Conservation (phyloP, 2,797 vertebrate species). For the Pseudotriccus pelzelni region DNA sequence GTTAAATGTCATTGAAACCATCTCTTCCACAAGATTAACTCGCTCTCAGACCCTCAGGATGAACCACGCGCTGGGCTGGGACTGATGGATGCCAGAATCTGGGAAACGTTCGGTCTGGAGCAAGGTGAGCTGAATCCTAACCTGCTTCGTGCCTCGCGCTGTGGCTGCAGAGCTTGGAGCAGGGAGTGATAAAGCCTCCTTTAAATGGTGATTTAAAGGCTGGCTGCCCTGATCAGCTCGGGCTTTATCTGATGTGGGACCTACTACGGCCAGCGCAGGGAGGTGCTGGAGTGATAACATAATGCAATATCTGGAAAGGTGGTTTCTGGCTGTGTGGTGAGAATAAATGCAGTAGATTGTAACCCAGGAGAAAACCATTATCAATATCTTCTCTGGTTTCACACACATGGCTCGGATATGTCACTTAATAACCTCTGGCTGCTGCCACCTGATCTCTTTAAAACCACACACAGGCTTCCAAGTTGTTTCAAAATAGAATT, state of each 20-base stretch:
- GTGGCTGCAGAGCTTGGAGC: background rate
- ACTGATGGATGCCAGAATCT: background rate
- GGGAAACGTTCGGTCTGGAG: background rate
- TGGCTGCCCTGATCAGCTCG: background rate
- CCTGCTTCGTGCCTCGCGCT: background rate
- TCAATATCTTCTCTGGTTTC: background rate
- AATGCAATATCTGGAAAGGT: background rate
- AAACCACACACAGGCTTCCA: background rate
- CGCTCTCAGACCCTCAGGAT: accelerated
- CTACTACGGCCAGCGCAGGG: background rate
- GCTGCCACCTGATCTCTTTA: background rate
- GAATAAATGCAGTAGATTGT: background rate
- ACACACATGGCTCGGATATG: background rate
- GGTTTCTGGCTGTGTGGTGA: background rate
- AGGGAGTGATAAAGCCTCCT: background rate
- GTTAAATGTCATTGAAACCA: background rate
- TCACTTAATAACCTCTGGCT: background rate
- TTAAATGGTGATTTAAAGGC: background rate
- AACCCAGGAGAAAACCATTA: background rate
- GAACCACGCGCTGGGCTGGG: background rate
- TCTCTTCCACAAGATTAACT: background rate
- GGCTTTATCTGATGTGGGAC: background rate
- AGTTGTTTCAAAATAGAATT: background rate
- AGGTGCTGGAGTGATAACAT: background rate
- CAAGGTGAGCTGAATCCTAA: background rate